Evolutionary conservation across 1,140 invertebrate genomes (phyloP).

Genomic region (Gryon sp.): DNA sequence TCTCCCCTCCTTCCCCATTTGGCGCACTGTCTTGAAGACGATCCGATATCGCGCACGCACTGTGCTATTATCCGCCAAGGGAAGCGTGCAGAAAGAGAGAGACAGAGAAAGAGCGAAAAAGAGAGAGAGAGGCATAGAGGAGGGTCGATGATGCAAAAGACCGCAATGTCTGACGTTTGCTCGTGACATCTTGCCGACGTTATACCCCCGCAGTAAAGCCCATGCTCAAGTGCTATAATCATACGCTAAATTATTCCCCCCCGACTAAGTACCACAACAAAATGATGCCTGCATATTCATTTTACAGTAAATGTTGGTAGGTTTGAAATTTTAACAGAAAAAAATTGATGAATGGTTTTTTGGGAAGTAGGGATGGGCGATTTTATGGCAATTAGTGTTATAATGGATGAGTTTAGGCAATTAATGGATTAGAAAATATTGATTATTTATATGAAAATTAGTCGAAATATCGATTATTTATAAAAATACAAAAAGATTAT

Average conservation of each 20-base stretch:
- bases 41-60: constrained; percentile 22
- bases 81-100: no score
- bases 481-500: no score
- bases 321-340: constrained; percentile 2
- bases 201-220: constrained; percentile 15
- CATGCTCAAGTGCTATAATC: constrained; percentile 36
- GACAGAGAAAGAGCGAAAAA: no score
- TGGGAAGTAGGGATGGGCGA: no score
- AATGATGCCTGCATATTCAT: constrained; percentile 13
- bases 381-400: no score
- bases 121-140: no score
- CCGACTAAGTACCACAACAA: no score
- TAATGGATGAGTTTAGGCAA: no score
- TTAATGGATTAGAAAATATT: no score
- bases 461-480: no score
- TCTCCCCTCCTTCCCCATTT: background rate
- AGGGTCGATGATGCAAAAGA: constrained; percentile 35
- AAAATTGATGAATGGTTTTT: no score
- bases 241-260: constrained; percentile 19
- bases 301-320: background rate
- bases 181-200: constrained; percentile 50
- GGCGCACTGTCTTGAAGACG: constrained; percentile 15
- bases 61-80: constrained; percentile 6
- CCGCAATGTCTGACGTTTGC: constrained; percentile 38
- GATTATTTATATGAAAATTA: no score